These are phyloP conservation scores for Vicugna pacos DNA, from an alignment of 2,113 vertebrate species.

Conservation along the genomic window DNA sequence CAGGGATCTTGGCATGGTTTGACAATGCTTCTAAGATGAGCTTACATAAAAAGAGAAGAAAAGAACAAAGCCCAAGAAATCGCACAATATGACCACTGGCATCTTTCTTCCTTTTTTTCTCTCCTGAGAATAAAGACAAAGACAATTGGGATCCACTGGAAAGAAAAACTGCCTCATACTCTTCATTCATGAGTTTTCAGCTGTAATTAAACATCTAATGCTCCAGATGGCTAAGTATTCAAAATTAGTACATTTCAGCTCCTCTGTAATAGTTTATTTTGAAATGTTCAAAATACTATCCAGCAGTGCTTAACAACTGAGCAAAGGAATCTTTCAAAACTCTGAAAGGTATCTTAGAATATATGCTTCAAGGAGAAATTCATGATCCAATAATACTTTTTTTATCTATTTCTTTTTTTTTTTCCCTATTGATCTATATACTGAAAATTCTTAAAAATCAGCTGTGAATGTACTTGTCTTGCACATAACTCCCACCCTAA, in stretches of 20 bases:
- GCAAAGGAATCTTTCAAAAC: constrained; percentile 60
- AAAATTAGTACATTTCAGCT: constrained; percentile 87
- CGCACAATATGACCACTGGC: constrained; percentile 39
- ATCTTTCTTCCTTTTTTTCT: neutral
- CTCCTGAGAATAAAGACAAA: constrained; percentile 76
- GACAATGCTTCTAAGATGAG: constrained; percentile 60
- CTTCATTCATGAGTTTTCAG: constrained; percentile 85
- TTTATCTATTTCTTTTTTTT: neutral
- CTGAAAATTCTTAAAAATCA: neutral
- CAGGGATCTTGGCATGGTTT: constrained; percentile 41
- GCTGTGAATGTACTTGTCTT: neutral
- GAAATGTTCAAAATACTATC: constrained; percentile 81
- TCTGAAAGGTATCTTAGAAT: constrained; percentile 50
- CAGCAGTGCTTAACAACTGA: constrained; percentile 72
- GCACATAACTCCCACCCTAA: neutral
- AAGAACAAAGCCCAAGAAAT: constrained; percentile 63
- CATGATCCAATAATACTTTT: neutral
- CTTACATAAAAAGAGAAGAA: constrained; percentile 62
- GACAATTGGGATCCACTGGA: constrained; percentile 72
- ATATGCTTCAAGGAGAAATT: neutral
- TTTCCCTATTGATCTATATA: neutral
- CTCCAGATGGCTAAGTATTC: constrained; percentile 87
- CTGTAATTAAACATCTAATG: constrained; percentile 86
- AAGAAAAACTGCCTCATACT: constrained; percentile 81
- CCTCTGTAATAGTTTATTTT: constrained; percentile 79